Conservation (phyloP, 2,113 vertebrate species). For the Aphelocoma coerulescens region DNA sequence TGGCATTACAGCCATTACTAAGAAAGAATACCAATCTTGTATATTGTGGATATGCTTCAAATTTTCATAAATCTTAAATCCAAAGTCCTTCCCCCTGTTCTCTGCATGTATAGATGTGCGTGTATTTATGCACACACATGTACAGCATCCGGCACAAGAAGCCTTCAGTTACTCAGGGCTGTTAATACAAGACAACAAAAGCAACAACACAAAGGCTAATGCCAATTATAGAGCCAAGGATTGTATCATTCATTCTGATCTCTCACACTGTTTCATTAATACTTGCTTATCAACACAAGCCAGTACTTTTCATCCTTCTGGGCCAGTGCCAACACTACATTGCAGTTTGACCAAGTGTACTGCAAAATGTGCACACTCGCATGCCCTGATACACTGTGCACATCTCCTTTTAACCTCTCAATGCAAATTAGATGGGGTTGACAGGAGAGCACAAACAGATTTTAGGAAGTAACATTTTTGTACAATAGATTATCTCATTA, state of each 20-base stretch:
- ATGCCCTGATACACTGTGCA: neutral
- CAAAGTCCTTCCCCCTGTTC: neutral
- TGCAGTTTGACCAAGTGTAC: neutral
- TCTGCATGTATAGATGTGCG: neutral
- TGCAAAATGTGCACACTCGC: neutral
- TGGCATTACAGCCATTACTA: neutral
- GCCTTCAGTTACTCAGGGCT: neutral
- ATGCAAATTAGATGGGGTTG: neutral
- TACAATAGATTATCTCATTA: neutral
- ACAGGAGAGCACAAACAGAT: neutral
- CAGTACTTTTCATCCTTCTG: neutral
- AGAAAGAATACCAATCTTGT: neutral
- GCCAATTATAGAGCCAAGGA: neutral
- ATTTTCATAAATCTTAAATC: neutral
- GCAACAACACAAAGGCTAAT: neutral
- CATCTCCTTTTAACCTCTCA: neutral
- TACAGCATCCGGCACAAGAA: neutral
- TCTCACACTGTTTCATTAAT: neutral
- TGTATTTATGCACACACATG: neutral
- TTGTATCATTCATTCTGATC: neutral
- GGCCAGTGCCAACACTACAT: neutral
- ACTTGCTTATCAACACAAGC: neutral
- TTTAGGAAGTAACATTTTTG: neutral
- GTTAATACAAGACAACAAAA: neutral
- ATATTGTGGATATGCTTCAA: neutral